Base-by-base conservation (phyloP, 1,140 invertebrate genomes). In the Drosophila tristis region DNA sequence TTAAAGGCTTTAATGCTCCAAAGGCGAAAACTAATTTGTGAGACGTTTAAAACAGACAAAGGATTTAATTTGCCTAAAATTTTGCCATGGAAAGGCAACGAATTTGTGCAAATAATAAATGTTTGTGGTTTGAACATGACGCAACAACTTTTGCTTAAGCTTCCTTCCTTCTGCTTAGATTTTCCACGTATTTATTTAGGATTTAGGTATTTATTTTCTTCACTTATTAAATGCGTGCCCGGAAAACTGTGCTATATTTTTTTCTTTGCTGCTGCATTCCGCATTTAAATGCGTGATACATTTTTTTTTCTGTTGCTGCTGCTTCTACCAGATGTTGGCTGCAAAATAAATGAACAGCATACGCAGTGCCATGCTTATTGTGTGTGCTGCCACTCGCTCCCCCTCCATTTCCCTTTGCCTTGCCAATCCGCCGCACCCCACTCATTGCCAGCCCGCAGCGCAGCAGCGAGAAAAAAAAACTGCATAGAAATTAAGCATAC, bases 401-500 rank as follows among this genome's bases (percentile, higher is more conserved):
- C 20, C 49, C 16, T 16, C 7, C 4, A 20, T 20, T 20, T 16
- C 1, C 20, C 6, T 20, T 31, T 1, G 5, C 45, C 7, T 31
- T 26, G 23, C 51, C 20, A 4, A 20, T 20, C 20, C 20, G 16
- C 16, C 16, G 1, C 23, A 25, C 74, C 47, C 20, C 23, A 16
- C 53, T 68, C 56, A 66, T 75, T 55, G 39, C 20, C 61, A 63
- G 39, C 20, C 47, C 35, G 47, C 61, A 51, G 59, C 20, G 58
- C 58, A 53, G 65, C 42, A 73, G 23, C 23, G 2, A 53, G 56
- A 49, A 63, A 16, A 16, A 57, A 57, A 61, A 80, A 78, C 49
- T 43, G 51, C 58, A 78, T 78, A 71, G 59, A 87, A 86, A 86
- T 87, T 82, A 86, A 70, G 82, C 82, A 87, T 87, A 86, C 82